phyloP scores from a whole-genome alignment of 64 coral and sea anemone species.

The Catalaphyllia jardinei region DNA sequence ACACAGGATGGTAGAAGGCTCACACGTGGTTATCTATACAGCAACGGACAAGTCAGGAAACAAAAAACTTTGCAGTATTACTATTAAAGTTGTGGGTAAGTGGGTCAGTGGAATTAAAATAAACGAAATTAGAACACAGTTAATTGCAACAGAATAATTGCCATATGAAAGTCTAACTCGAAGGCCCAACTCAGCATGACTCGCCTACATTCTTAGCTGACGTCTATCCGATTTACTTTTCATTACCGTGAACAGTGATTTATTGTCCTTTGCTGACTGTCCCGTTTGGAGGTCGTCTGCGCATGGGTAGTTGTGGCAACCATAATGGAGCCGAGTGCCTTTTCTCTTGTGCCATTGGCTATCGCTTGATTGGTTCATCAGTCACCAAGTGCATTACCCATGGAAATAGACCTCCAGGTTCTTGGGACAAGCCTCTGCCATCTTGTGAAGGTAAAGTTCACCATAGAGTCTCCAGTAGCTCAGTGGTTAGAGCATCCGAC shows the following conservation, averaged over 20 bases:
- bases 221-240: no score
- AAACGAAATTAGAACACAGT: not conserved
- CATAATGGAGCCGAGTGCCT: constrained; percentile 20
- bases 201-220: no score
- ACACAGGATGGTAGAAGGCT: constrained; percentile 18
- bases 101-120: not conserved
- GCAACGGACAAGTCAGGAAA: constrained; percentile 41
- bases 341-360: constrained; percentile 10
- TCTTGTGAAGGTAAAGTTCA: not conserved
- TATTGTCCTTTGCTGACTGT: not conserved
- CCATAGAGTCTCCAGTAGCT: no score
- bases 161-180: no score
- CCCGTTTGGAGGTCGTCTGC: not conserved
- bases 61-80: constrained; percentile 17
- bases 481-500: no score
- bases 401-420: not conserved
- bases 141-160: not conserved
- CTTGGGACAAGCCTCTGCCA: constrained; percentile 8
- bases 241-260: not conserved
- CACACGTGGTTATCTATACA: constrained; percentile 33
- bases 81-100: constrained; percentile 40
- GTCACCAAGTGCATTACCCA: not conserved
- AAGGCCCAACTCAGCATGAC: no score
- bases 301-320: constrained; percentile 8
- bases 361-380: constrained; percentile 30